Conservation (phyloP, 2,797 vertebrate species). For the Microcaecilia unicolor region DNA sequence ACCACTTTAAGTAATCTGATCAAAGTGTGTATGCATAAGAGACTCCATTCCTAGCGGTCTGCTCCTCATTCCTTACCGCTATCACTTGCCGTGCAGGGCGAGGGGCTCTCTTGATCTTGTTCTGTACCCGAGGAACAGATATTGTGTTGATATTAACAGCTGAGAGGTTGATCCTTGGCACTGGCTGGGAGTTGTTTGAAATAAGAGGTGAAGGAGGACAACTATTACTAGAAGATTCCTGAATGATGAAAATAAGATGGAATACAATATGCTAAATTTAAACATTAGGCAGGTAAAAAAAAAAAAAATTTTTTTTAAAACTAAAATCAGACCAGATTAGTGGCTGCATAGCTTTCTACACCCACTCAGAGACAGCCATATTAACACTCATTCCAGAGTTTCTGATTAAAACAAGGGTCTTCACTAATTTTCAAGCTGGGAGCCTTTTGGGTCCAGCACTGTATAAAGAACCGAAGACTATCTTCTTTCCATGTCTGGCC, state of each 20-base stretch:
- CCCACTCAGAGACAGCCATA: neutral
- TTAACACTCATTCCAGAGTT: neutral
- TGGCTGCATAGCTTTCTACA: no score
- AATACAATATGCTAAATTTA: no score
- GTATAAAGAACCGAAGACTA: no score
- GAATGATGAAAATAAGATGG: slow-evolving; percentile 11
- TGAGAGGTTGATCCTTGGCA: slow-evolving; percentile 66
- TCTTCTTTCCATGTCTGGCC: no score
- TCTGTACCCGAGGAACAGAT: slow-evolving; percentile 57
- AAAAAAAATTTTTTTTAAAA: no score
- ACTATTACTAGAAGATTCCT: slow-evolving; percentile 71
- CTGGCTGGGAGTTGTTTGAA: slow-evolving; percentile 44
- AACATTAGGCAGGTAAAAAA: no score
- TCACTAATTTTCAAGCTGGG: no score
- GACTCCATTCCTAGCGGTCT: no score
- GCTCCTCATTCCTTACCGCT: slow-evolving; percentile 73
- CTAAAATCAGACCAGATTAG: no score
- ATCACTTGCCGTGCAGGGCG: slow-evolving; percentile 70
- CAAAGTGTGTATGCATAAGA: no score
- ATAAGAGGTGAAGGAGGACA: slow-evolving; percentile 69
- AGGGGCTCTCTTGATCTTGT: slow-evolving; percentile 67
- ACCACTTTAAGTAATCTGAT: no score
- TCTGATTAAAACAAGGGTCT: neutral
- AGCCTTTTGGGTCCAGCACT: no score
- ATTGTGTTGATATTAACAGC: slow-evolving; percentile 75